phyloP scores from a whole-genome alignment of 2,113 vertebrate species.

The Ophthalmolycus amberensis region DNA sequence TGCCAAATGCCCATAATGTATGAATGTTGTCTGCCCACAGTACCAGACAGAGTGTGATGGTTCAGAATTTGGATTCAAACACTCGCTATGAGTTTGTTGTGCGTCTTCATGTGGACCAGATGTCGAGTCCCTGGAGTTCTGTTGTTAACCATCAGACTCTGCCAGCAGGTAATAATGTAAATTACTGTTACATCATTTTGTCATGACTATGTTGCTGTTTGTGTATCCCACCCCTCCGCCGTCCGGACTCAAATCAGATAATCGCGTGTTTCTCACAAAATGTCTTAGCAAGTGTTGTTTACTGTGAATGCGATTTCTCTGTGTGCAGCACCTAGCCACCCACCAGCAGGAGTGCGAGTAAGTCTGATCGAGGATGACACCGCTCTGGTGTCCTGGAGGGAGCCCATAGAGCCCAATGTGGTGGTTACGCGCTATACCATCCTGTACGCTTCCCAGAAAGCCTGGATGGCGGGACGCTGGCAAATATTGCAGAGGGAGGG shows the following conservation, averaged over 20 bases:
- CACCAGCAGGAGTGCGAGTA: slow-evolving; percentile 90
- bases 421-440: slow-evolving; percentile 92
- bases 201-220: background rate
- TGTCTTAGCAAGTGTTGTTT: background rate
- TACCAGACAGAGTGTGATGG: slow-evolving; percentile 87
- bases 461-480: slow-evolving; percentile 92
- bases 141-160: slow-evolving; percentile 90
- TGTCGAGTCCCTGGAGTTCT: slow-evolving; percentile 95
- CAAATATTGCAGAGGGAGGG: slow-evolving; percentile 92
- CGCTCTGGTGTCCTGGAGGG: slow-evolving; percentile 95
- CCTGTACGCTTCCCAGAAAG: slow-evolving; percentile 90
- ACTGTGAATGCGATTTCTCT: slow-evolving; percentile 10
- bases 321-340: slow-evolving; percentile 87
- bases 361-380: slow-evolving; percentile 94
- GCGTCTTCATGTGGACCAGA: slow-evolving; percentile 92
- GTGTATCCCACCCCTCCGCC: background rate
- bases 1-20: background rate
- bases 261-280: background rate
- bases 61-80: slow-evolving; percentile 89
- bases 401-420: slow-evolving; percentile 86
- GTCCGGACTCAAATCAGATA: background rate
- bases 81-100: slow-evolving; percentile 97
- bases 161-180: slow-evolving; percentile 88
- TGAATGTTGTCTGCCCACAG: slow-evolving; percentile 76
- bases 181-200: background rate